Evolutionary conservation across 64 coral and sea anemone species (phyloP), one percentile per base, ranked within the genome.

Genomic region (Montipora sp.): DNA sequence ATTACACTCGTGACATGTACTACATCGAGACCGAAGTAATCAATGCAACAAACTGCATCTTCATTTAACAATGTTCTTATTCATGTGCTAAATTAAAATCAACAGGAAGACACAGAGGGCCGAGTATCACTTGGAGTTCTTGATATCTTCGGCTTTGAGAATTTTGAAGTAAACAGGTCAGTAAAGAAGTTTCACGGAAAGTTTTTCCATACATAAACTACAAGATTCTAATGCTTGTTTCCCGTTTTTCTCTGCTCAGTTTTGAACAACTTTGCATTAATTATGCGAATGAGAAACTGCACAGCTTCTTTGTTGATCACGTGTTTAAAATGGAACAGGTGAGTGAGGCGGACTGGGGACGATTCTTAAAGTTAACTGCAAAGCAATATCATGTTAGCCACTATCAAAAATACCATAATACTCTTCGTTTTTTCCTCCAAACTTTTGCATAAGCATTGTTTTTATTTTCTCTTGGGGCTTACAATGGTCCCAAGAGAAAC

Each of bases 321-420:
- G 94, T 97, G 36, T 97, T 97, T n/a, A 97, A 97, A 23, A 97
- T 94, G 80, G 95, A 97, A 51, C 95, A 97, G 83, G 91, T 93
- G 13, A 89, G 87, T 77, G 58, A 60, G 59, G 59, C 5, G 75
- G 87, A 18, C 51, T 55, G 53, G 19, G 51, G 10, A 22, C 23
- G 4, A 63, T 2, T 36, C 2, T 44, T 5, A 63, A 59, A 61
- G 0, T 3, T 19, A 55, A 59, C 7, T 27, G 14, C 5, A 47
- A 44, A 45, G 4, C 7, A 36, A 36, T 36, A 36, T 2, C 36
- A 36, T 2, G 2, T 36, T 36, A 36, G 36, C 36, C 36, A 36
- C 36, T 36, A 2, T 36, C 36, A 36, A 36, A 36, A 36, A 36
- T 2, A 36, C 36, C 36, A 36, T 36, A 36, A 36, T 36, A 36